phyloP scores from a whole-genome alignment of 2,888 invertebrate species.

The Campoplex capitator region DNA sequence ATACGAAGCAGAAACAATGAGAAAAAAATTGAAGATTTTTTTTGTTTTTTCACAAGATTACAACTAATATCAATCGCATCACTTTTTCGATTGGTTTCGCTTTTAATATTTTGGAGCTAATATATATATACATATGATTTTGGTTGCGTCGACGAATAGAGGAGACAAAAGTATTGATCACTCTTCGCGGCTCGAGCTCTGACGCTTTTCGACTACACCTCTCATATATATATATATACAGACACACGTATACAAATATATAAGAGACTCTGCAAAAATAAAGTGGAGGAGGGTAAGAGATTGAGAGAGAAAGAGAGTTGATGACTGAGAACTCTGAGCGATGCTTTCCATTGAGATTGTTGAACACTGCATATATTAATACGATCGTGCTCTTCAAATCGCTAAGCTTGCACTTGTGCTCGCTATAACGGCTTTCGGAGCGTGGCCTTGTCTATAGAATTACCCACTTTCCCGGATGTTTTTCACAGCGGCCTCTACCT shows the following conservation, averaged over 20 bases:
- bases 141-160: conserved; percentile 38
- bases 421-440: conserved; percentile 66
- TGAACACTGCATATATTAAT: conserved; percentile 73
- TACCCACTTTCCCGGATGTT: neutral
- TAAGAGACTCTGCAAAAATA: conserved; percentile 13
- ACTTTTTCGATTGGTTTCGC: neutral
- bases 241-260: conserved; percentile 1
- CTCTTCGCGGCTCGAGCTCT: conserved; percentile 59
- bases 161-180: conserved; percentile 70
- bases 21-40: neutral
- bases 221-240: conserved; percentile 3
- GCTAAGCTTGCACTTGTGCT: conserved; percentile 57
- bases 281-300: conserved; percentile 10
- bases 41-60: too few species aligned
- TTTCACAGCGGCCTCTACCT: neutral
- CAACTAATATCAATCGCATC: too few species aligned
- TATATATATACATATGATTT: conserved; percentile 1
- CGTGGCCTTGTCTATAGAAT: conserved; percentile 13
- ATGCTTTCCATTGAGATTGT: conserved; percentile 71
- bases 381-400: conserved; percentile 68
- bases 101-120: neutral
- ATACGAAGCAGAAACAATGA: too few species aligned
- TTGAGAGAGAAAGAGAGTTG: conserved; percentile 36
- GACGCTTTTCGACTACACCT: conserved; percentile 46
- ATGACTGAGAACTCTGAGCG: conserved; percentile 45